phyloP scores from a whole-genome alignment of 2,888 invertebrate species.

The Caenorhabditis sp. region DNA sequence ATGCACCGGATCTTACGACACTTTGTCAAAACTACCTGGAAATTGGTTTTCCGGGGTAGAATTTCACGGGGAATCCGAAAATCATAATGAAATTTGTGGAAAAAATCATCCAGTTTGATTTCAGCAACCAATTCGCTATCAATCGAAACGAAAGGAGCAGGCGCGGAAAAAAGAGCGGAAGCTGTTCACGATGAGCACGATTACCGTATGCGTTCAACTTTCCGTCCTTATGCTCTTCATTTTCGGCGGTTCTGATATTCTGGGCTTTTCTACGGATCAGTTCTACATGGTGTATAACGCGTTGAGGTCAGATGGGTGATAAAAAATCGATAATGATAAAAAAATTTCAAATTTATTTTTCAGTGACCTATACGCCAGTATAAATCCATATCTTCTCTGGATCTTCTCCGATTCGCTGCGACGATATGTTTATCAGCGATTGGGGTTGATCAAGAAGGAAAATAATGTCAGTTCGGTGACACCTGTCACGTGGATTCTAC shows the following conservation, averaged over 20 bases:
- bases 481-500: constrained; percentile 25
- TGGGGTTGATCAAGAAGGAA: constrained; percentile 30
- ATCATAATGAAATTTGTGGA: no score
- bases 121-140: constrained; percentile 22
- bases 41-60: no score
- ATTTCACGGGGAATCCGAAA: no score
- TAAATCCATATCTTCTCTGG: constrained; percentile 56
- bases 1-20: no score
- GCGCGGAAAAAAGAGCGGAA: constrained; percentile 34
- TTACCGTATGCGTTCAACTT: constrained; percentile 46
- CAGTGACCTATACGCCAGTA: constrained; percentile 56
- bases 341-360: background rate
- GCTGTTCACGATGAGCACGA: constrained; percentile 51
- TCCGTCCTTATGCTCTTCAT: constrained; percentile 41
- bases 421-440: constrained; percentile 32
- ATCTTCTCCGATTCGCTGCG: constrained; percentile 54
- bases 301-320: constrained; percentile 20
- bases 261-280: constrained; percentile 45
- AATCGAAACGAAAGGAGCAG: constrained; percentile 41
- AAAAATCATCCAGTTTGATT: background rate
- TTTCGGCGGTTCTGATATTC: constrained; percentile 36
- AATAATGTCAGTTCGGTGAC: constrained; percentile 18
- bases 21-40: no score
- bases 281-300: constrained; percentile 60
- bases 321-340: background rate